phyloP scores from a whole-genome alignment of 1,140 invertebrate genomes.

The Calosoma granatense region DNA sequence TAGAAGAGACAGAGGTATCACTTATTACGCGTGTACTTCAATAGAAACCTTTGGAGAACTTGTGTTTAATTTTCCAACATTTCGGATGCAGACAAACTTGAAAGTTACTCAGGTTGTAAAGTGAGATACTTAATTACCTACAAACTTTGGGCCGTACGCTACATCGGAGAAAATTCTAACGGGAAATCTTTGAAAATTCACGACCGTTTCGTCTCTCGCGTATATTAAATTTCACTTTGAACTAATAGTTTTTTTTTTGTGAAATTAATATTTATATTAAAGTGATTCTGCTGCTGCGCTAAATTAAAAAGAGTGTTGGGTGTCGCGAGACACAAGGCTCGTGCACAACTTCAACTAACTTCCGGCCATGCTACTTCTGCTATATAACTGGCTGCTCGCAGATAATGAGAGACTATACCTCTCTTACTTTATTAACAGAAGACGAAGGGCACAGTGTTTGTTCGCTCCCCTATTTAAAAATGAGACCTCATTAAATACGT shows the following conservation, averaged over 20 bases:
- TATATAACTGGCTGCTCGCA: background rate
- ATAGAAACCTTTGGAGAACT: too few species aligned
- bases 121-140: background rate
- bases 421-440: background rate
- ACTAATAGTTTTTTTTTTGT: background rate
- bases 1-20: too few species aligned
- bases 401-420: background rate
- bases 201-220: background rate
- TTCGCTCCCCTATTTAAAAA: background rate
- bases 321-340: too few species aligned
- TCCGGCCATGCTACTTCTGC: too few species aligned
- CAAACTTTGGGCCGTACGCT: background rate
- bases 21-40: too few species aligned
- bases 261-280: background rate
- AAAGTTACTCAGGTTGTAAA: background rate
- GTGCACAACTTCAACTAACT: too few species aligned
- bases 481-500: background rate
- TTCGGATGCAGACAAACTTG: background rate
- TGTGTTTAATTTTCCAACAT: background rate
- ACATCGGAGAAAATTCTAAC: background rate
- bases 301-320: too few species aligned
- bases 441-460: background rate
- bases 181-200: too few species aligned
- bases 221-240: background rate
- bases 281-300: background rate